Conservation (phyloP, 1,140 invertebrate genomes). For the Geopemphigus sp. region DNA sequence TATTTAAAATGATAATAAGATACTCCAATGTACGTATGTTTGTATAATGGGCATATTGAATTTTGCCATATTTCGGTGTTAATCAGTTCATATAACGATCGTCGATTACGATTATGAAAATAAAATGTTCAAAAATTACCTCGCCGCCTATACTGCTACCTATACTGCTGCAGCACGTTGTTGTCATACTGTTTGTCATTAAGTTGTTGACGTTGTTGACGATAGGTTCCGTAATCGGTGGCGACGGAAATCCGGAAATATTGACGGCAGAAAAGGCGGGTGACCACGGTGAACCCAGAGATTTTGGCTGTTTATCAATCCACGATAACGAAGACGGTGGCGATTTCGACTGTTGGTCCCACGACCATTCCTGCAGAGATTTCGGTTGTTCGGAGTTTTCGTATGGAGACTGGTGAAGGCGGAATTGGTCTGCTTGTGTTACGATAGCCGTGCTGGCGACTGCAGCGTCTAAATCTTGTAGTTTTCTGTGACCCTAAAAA, state of each 20-base stretch:
- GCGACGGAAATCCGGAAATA: not conserved
- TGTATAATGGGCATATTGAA: too few relatives aligned
- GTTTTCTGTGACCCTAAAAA: conserved; percentile 30
- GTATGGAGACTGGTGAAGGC: too few relatives aligned
- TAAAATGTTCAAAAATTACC: not conserved
- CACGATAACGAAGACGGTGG: not conserved
- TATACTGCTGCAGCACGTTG: conserved; percentile 8
- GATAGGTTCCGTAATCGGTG: not conserved
- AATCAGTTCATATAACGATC: too few relatives aligned
- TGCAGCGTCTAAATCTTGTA: not conserved
- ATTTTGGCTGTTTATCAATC: not conserved
- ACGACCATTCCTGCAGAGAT: conserved; percentile 3
- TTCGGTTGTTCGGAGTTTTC: not conserved
- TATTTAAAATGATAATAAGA: too few relatives aligned
- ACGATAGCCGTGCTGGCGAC: too few relatives aligned
- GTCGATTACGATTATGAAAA: not conserved
- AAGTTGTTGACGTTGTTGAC: not conserved
- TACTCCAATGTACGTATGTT: too few relatives aligned
- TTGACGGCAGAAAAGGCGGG: not conserved
- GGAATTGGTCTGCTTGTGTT: not conserved
- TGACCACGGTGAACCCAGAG: not conserved
- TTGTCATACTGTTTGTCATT: conserved; percentile 16
- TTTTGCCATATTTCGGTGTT: too few relatives aligned
- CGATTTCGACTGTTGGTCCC: not conserved
- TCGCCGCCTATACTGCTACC: not conserved